Evolutionary conservation across 2,888 invertebrate genomes (phyloP).

Genomic region (Timema cristinae): DNA sequence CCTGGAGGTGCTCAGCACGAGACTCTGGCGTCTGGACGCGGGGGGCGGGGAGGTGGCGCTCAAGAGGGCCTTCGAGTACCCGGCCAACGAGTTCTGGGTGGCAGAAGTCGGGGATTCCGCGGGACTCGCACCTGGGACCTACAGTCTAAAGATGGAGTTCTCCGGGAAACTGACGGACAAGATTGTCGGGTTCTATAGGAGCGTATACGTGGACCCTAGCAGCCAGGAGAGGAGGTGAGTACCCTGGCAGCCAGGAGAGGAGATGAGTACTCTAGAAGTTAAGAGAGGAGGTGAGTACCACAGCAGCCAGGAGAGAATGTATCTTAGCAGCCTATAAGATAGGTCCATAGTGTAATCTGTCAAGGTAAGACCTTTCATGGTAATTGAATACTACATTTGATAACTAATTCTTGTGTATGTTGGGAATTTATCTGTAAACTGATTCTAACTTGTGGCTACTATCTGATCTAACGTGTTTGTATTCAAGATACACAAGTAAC

Average conservation of each 20-base stretch:
- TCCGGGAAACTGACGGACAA: slow-evolving; percentile 51
- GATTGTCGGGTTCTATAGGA: slow-evolving; percentile 60
- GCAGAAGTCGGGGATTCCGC: slow-evolving; percentile 28
- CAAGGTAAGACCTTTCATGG: too few relatives aligned
- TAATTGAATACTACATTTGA: too few relatives aligned
- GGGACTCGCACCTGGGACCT: slow-evolving; percentile 41
- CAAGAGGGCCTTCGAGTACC: slow-evolving; percentile 41
- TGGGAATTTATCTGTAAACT: too few relatives aligned
- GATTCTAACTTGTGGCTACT: too few relatives aligned
- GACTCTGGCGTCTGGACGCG: neutral
- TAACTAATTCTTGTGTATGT: too few relatives aligned
- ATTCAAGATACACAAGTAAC: too few relatives aligned
- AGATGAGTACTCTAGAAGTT: too few relatives aligned
- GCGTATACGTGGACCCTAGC: slow-evolving; percentile 48
- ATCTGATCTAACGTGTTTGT: too few relatives aligned
- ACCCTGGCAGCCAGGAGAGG: neutral
- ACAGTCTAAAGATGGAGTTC: slow-evolving; percentile 50
- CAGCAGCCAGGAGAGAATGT: too few relatives aligned
- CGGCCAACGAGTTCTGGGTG: slow-evolving; percentile 36
- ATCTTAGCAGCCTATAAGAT: too few relatives aligned
- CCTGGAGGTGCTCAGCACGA: slow-evolving; percentile 16
- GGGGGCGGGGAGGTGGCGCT: slow-evolving; percentile 45
- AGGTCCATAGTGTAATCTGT: too few relatives aligned
- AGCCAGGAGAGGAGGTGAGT: slow-evolving; percentile 39
- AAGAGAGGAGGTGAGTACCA: too few relatives aligned